Evolutionary conservation across 2,888 invertebrate genomes (phyloP), one percentile per base, ranked within the genome.

Genomic region (Ennomos erosarius): DNA sequence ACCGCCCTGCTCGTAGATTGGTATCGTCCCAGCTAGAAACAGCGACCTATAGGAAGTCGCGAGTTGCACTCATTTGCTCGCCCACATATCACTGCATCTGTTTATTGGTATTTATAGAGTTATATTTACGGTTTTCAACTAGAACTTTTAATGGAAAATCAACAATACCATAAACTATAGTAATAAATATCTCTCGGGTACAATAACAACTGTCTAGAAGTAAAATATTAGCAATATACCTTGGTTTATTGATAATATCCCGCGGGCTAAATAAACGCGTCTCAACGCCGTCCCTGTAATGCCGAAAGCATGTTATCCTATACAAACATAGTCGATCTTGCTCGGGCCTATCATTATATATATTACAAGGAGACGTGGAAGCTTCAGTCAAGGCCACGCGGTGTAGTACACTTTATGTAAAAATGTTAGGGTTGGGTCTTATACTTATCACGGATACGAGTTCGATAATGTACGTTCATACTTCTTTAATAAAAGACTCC

Each of bases 1-100:
- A n/a, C n/a, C n/a, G n/a, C n/a, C n/a, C n/a, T n/a, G n/a, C 33
- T 34, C 8, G 13, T 48, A 34, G 34, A 39, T 49, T 42, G 42
- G 12, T 42, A 9, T 39, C 10, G 42, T 50, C 44, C 36, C 13
- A 55, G 56, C 49, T 12, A 62, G 60, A 68, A 62, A 45, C 51
- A 50, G 46, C 59, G 65, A 50, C 60, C 48, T 56, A 65, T 56
- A 62, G 70, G 67, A 71, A 62, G 67, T 68, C 50, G 48, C 65
- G 59, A 65, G 62, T 69, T 68, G 59, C 65, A 54, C 55, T 67
- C 68, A 69, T 70, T 73, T 64, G 57, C 47, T 56, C 47, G 50
- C 56, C 61, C 63, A 56, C 55, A 40, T 50, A 50, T 38, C 26
- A 39, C 47, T 59, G 63, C 63, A 63, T 46, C 64, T 57, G 59